Evolutionary conservation across 2,797 vertebrate species (phyloP).

Genomic region (Scomberomorus guttatus): DNA sequence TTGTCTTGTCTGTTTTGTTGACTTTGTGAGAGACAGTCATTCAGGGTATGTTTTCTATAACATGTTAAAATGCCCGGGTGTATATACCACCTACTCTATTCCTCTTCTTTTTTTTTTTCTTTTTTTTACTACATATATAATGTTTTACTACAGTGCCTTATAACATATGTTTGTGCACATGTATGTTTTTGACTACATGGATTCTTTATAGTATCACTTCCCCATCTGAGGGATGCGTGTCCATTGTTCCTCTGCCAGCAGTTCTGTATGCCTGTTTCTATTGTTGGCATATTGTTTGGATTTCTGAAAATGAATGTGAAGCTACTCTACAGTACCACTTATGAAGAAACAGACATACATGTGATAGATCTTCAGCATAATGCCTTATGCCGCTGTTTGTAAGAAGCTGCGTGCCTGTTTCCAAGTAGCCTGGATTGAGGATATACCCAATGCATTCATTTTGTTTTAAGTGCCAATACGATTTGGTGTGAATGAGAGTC

Average conservation of each 20-base stretch:
- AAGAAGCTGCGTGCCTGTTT: slow-evolving; percentile 51
- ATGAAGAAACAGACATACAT: slow-evolving; percentile 54
- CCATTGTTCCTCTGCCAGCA: slow-evolving; percentile 58
- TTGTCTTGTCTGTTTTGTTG: slow-evolving; percentile 79
- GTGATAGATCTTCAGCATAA: slow-evolving; percentile 35
- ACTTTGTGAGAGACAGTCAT: slow-evolving; percentile 76
- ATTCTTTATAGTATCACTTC: slow-evolving; percentile 49
- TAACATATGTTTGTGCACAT: slow-evolving; percentile 78
- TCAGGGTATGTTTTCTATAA: slow-evolving; percentile 83
- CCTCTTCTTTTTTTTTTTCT: slow-evolving; percentile 42
- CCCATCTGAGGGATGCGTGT: slow-evolving; percentile 49
- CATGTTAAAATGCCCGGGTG: slow-evolving; percentile 77
- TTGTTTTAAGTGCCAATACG: slow-evolving; percentile 54
- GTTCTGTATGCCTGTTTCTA: slow-evolving; percentile 50
- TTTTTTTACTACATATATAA: slow-evolving; percentile 78
- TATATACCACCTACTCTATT: slow-evolving; percentile 71
- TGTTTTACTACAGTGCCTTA: slow-evolving; percentile 81
- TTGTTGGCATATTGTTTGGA: slow-evolving; percentile 49
- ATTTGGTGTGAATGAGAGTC: slow-evolving; percentile 77
- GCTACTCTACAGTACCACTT: slow-evolving; percentile 68
- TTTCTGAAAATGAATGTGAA: slow-evolving; percentile 75
- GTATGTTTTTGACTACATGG: slow-evolving; percentile 64
- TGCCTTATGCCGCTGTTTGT: slow-evolving; percentile 59
- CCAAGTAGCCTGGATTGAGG: slow-evolving; percentile 70
- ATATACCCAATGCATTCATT: slow-evolving; percentile 65